Evolutionary conservation across 92 coral and sea anemone genomes (phyloP).

Genomic region (Epizoanthus rinbou): DNA sequence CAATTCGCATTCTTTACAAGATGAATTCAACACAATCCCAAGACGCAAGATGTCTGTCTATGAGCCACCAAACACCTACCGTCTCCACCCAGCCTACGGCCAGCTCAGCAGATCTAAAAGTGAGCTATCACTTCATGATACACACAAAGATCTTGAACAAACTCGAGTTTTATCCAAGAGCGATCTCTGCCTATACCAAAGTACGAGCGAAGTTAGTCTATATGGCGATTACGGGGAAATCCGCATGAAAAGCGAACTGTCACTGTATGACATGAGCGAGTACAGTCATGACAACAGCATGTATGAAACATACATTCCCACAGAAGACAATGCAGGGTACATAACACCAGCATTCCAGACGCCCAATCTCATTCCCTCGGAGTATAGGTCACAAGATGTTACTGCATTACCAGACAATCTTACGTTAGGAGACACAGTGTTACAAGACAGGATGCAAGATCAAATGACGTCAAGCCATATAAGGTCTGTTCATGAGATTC

Average conservation of each 20-base stretch:
- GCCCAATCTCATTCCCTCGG: not conserved
- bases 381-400: not conserved
- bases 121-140: conserved; percentile 2
- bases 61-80: not conserved
- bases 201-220: conserved; percentile 9
- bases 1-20: not conserved
- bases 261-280: not conserved
- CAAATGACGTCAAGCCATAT: not conserved
- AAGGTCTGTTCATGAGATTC: not conserved
- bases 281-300: not conserved
- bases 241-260: not conserved
- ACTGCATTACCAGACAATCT: not conserved
- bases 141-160: conserved; percentile 1
- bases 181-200: conserved; percentile 34
- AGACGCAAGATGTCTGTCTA: not conserved
- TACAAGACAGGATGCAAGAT: not conserved
- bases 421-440: not conserved
- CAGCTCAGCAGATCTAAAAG: conserved; percentile 26
- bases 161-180: conserved; percentile 31
- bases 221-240: not conserved
- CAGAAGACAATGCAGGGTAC: not conserved
- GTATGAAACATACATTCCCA: not conserved
- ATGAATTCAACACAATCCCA: not conserved
- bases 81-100: not conserved
- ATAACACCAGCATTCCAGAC: not conserved